Conservation (phyloP, 1,140 invertebrate genomes). For the Pachypeltis micranthus region DNA sequence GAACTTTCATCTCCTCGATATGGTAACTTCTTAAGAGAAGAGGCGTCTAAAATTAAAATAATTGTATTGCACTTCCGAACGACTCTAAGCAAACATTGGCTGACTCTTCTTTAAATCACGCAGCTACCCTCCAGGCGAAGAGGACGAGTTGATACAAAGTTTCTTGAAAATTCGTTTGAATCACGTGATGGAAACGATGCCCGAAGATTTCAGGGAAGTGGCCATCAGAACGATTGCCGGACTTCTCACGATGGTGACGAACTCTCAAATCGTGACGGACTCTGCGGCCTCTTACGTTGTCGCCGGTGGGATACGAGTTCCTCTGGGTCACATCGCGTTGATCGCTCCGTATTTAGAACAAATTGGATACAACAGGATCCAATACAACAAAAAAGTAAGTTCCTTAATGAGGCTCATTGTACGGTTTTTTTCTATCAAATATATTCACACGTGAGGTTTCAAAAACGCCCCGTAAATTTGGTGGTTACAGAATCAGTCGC, state of each 20-base stretch:
- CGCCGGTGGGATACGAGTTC: background rate
- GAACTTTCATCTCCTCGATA: no score
- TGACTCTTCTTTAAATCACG: no score
- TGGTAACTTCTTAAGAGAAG: no score
- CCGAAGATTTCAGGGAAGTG: slow-evolving; percentile 45
- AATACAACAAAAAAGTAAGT: background rate
- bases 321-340: background rate
- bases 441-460: background rate
- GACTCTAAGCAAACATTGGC: no score
- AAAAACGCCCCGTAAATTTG: no score
- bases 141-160: slow-evolving; percentile 58
- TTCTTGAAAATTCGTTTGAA: slow-evolving; percentile 57
- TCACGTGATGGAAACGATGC: slow-evolving; percentile 48
- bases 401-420: background rate
- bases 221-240: slow-evolving; percentile 37
- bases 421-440: background rate
- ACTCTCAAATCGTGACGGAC: background rate
- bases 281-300: background rate
- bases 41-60: no score
- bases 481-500: no score
- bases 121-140: slow-evolving; percentile 39
- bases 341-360: background rate
- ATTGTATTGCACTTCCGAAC: no score
- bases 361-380: background rate
- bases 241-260: slow-evolving; percentile 46